A percentile compares a stretch with the other conserved stretches of the same genome.
Conservation (phyloP, 1,140 invertebrate species). For the Bombus cullumanus region DNA sequence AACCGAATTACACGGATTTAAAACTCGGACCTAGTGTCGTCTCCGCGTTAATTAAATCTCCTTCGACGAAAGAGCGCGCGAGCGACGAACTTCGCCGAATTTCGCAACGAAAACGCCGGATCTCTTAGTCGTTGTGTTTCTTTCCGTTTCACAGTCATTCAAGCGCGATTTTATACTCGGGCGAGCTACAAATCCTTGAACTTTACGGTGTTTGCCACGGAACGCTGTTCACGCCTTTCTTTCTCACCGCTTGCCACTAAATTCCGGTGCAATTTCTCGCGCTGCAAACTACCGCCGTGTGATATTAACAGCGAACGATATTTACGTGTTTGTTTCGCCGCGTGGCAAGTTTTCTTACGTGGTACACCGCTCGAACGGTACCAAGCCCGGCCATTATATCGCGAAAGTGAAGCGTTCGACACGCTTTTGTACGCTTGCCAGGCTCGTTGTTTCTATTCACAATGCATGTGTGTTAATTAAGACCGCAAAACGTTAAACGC, state of each 20-base stretch:
- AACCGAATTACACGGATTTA: neutral
- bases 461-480: neutral
- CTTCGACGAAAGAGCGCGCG: too few species aligned
- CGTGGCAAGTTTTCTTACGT: neutral
- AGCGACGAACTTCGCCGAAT: neutral
- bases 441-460: neutral
- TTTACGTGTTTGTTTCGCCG: neutral
- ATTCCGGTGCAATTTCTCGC: neutral
- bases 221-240: too few species aligned
- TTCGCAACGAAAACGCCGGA: neutral
- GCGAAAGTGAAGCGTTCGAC: neutral
- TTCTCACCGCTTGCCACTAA: neutral
- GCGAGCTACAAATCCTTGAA: neutral
- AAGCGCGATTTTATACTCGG: neutral
- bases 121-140: neutral
- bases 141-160: neutral
- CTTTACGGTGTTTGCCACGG: conserved; percentile 1
- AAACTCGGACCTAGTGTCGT: neutral
- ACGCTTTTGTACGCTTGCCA: neutral
- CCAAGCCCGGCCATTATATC: neutral
- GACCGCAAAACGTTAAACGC: neutral
- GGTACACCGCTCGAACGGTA: neutral
- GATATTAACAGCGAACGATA: neutral
- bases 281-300: neutral
- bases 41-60: conserved; percentile 20